Evolutionary conservation across 2,113 vertebrate genomes (phyloP), one percentile per base, ranked within the genome.

Genomic region (Heliornis fulica): DNA sequence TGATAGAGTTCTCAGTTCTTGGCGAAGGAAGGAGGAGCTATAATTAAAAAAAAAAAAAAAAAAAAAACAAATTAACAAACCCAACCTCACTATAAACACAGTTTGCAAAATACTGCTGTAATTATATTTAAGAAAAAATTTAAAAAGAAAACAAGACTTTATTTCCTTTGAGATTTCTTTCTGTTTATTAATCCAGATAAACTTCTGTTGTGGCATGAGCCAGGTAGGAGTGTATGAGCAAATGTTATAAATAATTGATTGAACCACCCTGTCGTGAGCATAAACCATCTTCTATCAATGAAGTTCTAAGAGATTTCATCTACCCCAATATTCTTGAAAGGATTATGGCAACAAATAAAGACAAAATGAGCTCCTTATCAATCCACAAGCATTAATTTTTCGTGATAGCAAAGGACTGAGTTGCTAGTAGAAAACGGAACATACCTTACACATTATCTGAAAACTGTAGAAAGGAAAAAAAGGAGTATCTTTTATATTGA

Each of bases 361-460:
- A 82, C 32, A 53, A 94, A 96, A 45, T 89, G 68, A 94, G 15
- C n/a, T 91, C 87, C 66, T 93, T 93, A 95, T 89, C 65, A 64
- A 96, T 94, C 60, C 51, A 82, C 84, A 19, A 83, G 46, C 66
- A 92, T 95, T 89, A 87, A 76, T 85, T 80, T 96, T 97, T 95
- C 63, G 87, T 75, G 50, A 79, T 29, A 72, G 31, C 45, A 93
- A 93, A 94, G 17, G 36, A 80, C n/a, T 40, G 53, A 96, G 63
- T 86, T 54, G 56, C 29, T 96, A 86, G 90, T 56, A 92, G 81
- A 95, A 96, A 96, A 90, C 64, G 36, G 41, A 86, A 83, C 25
- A 90, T 17, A 28, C 13, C 48, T 48, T 79, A 75, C 32, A 85
- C 25, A 11, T 83, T 91, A 74, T 94, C 63, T 81, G 36, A 79